These are phyloP conservation scores for Fulica atra DNA, from an alignment of 2,113 vertebrate genomes.

Conservation along the genomic window DNA sequence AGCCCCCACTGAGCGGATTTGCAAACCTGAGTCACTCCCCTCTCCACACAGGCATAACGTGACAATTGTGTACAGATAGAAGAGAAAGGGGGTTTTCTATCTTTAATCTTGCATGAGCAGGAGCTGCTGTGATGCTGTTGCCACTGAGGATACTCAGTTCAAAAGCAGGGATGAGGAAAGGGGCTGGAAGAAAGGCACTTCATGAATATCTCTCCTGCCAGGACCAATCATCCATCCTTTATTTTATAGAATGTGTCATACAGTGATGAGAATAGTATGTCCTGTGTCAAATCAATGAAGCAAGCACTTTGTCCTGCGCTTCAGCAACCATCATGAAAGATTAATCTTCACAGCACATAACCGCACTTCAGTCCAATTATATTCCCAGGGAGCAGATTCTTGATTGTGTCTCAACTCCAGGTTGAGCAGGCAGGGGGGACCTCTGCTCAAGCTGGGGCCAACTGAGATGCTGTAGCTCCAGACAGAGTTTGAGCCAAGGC, in stretches of 20 bases:
- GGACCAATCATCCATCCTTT: conserved; percentile 14
- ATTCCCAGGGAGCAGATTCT: conserved; percentile 16
- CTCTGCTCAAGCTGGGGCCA: neutral
- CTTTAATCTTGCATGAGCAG: neutral
- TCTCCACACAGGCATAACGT: too few relatives aligned
- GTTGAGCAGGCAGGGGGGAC: neutral
- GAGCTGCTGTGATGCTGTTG: neutral
- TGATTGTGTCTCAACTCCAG: neutral
- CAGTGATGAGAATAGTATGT: conserved; percentile 35
- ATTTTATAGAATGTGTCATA: conserved; percentile 29
- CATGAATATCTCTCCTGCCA: neutral
- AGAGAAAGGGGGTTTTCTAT: neutral
- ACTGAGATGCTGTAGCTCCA: neutral
- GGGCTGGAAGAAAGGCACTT: neutral
- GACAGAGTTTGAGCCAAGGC: neutral
- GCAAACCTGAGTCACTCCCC: too few relatives aligned
- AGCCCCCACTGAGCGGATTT: too few relatives aligned
- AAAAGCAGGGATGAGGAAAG: neutral
- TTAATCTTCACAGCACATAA: neutral
- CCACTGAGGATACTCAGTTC: neutral
- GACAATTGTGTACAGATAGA: neutral
- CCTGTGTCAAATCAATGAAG: conserved; percentile 59
- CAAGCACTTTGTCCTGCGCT: neutral
- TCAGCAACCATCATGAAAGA: conserved; percentile 20
- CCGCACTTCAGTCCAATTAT: conserved; percentile 9